These are phyloP conservation scores for Epicauta chinensis DNA, from an alignment of 1,140 invertebrate species.

Conservation along the genomic window DNA sequence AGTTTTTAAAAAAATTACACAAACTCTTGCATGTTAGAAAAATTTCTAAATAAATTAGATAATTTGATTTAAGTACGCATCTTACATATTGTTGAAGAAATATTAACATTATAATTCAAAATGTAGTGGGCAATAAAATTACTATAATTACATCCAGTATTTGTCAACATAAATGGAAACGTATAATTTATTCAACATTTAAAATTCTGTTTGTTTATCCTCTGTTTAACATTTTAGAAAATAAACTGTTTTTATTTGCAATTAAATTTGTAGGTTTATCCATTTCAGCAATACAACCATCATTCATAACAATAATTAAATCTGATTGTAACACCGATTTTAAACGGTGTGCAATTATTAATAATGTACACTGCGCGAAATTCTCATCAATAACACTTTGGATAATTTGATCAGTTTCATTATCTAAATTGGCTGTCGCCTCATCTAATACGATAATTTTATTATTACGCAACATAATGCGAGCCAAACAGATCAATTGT, in stretches of 20 bases:
- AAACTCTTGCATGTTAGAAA: too few relatives aligned
- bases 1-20: too few relatives aligned
- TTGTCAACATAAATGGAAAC: too few relatives aligned
- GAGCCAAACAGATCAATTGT: constrained; percentile 71
- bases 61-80: too few relatives aligned
- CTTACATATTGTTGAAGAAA: too few relatives aligned
- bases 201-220: constrained; percentile 40
- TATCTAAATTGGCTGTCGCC: constrained; percentile 65
- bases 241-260: constrained; percentile 53
- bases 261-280: constrained; percentile 62
- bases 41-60: too few relatives aligned
- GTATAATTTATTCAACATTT: too few relatives aligned
- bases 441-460: constrained; percentile 76
- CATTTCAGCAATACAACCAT: constrained; percentile 59
- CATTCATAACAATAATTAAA: constrained; percentile 67
- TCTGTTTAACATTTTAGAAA: constrained; percentile 62
- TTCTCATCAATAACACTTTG: constrained; percentile 61
- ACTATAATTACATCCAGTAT: too few relatives aligned
- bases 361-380: constrained; percentile 66
- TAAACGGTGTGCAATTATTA: constrained; percentile 78
- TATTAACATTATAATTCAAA: too few relatives aligned
- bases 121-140: too few relatives aligned
- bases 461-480: constrained; percentile 67
- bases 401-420: constrained; percentile 62
- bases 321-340: constrained; percentile 79